phyloP scores from a whole-genome alignment of 2,113 vertebrate genomes.

The Phaethon lepturus region DNA sequence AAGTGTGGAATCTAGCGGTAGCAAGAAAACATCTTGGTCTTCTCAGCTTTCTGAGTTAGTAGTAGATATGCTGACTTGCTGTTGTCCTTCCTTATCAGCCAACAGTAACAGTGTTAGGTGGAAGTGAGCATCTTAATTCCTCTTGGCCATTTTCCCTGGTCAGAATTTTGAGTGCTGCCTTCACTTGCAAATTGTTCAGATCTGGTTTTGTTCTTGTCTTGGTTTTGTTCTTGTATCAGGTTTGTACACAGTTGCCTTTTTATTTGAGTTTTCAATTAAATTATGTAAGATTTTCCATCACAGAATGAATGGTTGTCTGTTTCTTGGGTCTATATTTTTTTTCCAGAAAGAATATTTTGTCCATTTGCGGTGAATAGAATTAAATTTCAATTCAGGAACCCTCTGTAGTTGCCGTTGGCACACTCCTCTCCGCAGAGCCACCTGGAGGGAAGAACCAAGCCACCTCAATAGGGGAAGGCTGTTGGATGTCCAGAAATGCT shows the following conservation, averaged over 20 bases:
- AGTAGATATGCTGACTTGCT: background rate
- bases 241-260: background rate
- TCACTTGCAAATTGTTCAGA: background rate
- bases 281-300: background rate
- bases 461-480: background rate
- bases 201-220: background rate
- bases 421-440: background rate
- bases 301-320: background rate
- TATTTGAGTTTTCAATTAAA: background rate
- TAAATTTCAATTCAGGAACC: background rate
- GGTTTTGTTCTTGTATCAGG: background rate
- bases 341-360: background rate
- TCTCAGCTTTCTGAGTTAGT: background rate
- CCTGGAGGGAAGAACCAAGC: background rate
- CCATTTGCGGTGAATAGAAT: background rate
- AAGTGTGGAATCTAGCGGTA: background rate
- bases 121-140: background rate
- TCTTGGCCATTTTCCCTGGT: background rate
- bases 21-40: background rate
- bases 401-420: background rate
- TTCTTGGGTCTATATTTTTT: background rate
- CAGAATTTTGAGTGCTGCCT: background rate
- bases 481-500: background rate
- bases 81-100: background rate
- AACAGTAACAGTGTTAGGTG: background rate